Evolutionary conservation across 2,888 invertebrate genomes (phyloP).

Genomic region (Podabrus alpinus): DNA sequence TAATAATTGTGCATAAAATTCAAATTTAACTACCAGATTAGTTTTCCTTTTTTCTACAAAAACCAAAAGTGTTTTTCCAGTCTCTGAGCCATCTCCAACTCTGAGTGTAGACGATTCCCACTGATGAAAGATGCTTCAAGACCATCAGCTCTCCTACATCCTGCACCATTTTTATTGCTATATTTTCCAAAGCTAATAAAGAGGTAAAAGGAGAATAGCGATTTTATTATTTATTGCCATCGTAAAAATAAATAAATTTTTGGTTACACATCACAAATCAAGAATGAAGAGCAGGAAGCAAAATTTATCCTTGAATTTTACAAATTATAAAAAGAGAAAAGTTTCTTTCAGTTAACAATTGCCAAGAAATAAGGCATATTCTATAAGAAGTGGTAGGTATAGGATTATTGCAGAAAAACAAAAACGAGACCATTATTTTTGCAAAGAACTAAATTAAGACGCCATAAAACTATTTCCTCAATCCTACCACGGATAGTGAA

Average conservation of each 20-base stretch:
- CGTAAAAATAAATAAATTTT: not conserved
- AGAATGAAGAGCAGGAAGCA: conserved; percentile 11
- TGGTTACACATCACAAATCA: not conserved
- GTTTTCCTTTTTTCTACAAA: no score
- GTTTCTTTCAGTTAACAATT: not conserved
- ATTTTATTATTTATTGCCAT: not conserved
- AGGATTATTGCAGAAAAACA: not conserved
- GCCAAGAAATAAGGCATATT: not conserved
- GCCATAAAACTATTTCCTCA: conserved; percentile 35
- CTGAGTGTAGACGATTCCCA: no score
- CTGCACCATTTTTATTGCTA: no score
- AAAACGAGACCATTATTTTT: conserved; percentile 2
- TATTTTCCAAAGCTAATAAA: not conserved
- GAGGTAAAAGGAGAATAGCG: not conserved
- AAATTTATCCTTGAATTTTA: conserved; percentile 1
- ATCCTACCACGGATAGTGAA: conserved; percentile 42
- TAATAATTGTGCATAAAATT: no score
- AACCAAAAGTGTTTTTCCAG: no score
- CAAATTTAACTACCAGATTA: no score
- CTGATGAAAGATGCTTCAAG: no score
- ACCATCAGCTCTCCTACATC: no score
- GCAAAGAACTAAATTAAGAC: conserved; percentile 21
- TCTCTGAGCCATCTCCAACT: no score
- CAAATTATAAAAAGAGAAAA: not conserved
- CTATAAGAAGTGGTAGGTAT: not conserved